These are phyloP conservation scores for Hypothenemus hampei DNA, from an alignment of 1,140 invertebrate species.

Conservation along the genomic window DNA sequence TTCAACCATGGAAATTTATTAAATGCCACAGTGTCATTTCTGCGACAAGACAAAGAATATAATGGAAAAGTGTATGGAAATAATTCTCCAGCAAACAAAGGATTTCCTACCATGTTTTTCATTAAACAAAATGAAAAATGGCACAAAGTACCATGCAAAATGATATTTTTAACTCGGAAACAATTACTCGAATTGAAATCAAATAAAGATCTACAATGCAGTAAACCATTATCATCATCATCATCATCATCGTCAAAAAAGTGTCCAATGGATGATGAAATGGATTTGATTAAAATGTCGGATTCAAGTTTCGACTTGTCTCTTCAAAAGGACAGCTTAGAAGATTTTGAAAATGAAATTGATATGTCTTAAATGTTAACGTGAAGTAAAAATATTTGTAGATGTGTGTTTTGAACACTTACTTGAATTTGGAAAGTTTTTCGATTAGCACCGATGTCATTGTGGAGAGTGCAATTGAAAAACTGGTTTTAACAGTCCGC, in stretches of 20 bases:
- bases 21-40: slow-evolving; percentile 21
- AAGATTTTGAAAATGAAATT: not conserved
- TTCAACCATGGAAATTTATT: slow-evolving; percentile 28
- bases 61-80: slow-evolving; percentile 26
- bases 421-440: not conserved
- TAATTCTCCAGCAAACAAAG: slow-evolving; percentile 29
- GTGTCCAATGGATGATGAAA: no score
- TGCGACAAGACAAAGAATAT: slow-evolving; percentile 3
- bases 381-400: not conserved
- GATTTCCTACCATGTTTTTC: slow-evolving; percentile 26
- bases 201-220: slow-evolving; percentile 4
- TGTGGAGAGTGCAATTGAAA: no score
- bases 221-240: not conserved
- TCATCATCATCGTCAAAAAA: not conserved
- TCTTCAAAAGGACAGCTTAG: no score
- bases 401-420: not conserved
- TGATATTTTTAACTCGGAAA: slow-evolving; percentile 24
- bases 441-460: not conserved
- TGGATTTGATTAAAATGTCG: no score
- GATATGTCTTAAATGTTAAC: not conserved
- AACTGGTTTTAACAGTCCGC: not conserved
- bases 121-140: slow-evolving; percentile 21
- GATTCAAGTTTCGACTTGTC: no score
- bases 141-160: slow-evolving; percentile 25
- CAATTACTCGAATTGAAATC: slow-evolving; percentile 17